A percentile compares a stretch with the other conserved stretches of the same genome.
Evolutionary conservation across 2,113 vertebrate species (phyloP).

Genomic region (Danio rerio): DNA sequence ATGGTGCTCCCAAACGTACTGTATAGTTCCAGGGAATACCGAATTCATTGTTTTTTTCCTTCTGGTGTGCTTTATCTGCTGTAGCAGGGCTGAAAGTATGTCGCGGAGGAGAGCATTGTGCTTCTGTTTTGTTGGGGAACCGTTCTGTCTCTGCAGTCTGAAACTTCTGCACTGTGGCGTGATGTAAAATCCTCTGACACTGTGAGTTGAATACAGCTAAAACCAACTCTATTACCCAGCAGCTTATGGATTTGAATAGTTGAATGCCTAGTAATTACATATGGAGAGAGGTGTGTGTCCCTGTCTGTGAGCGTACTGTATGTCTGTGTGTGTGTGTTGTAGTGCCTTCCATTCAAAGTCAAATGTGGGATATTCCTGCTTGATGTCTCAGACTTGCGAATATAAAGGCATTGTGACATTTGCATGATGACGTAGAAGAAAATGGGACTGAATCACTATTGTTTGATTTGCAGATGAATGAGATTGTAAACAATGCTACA

Average conservation of each 20-base stretch:
- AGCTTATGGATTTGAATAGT: conserved; percentile 39
- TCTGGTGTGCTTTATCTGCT: conserved; percentile 44
- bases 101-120: conserved; percentile 43
- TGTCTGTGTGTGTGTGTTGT: conserved; percentile 40
- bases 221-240: conserved; percentile 42
- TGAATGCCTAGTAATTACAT: conserved; percentile 44
- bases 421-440: neutral
- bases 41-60: conserved; percentile 27
- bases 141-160: conserved; percentile 21
- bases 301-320: conserved; percentile 16
- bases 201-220: conserved; percentile 26
- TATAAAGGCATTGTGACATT: neutral
- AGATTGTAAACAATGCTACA: neutral
- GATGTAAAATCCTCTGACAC: conserved; percentile 26
- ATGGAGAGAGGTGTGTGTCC: conserved; percentile 11
- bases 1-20: neutral
- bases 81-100: conserved; percentile 33
- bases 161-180: conserved; percentile 23
- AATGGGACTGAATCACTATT: neutral
- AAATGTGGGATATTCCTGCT: conserved; percentile 22
- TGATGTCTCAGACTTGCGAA: neutral
- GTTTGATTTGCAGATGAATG: neutral
- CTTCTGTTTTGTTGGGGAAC: conserved; percentile 30
- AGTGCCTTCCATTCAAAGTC: neutral
- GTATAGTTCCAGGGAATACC: conserved; percentile 15